Evolutionary conservation across 2,113 vertebrate genomes (phyloP).

Genomic region (Alosa alosa): DNA sequence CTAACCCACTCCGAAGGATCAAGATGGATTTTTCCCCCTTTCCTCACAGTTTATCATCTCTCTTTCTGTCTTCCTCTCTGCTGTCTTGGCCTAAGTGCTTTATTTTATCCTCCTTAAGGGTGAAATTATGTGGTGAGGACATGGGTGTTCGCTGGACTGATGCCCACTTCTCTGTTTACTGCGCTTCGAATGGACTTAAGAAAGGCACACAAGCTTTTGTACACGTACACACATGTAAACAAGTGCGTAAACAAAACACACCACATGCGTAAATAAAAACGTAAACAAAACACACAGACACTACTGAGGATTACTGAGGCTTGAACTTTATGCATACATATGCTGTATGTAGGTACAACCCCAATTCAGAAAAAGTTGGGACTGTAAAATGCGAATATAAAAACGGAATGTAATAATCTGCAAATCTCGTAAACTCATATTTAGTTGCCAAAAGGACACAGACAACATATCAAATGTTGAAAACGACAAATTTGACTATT

Average conservation of each 20-base stretch:
- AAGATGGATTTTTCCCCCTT: not conserved
- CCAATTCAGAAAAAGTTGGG: too few relatives aligned
- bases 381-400: too few relatives aligned
- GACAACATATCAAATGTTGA: too few relatives aligned
- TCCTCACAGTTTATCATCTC: not conserved
- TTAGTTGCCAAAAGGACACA: too few relatives aligned
- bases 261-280: too few relatives aligned
- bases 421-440: too few relatives aligned
- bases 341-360: too few relatives aligned
- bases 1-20: conserved; percentile 20
- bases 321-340: not conserved
- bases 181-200: not conserved
- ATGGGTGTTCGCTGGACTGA: not conserved
- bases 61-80: not conserved
- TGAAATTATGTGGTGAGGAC: not conserved
- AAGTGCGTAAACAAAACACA: not conserved
- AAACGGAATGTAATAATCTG: too few relatives aligned
- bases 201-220: not conserved
- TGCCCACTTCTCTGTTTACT: not conserved
- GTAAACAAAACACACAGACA: not conserved
- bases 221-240: not conserved
- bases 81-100: not conserved
- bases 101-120: not conserved
- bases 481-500: too few relatives aligned
- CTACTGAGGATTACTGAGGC: not conserved